Conservation (phyloP, 2,797 vertebrate genomes). For the Anas capensis region DNA sequence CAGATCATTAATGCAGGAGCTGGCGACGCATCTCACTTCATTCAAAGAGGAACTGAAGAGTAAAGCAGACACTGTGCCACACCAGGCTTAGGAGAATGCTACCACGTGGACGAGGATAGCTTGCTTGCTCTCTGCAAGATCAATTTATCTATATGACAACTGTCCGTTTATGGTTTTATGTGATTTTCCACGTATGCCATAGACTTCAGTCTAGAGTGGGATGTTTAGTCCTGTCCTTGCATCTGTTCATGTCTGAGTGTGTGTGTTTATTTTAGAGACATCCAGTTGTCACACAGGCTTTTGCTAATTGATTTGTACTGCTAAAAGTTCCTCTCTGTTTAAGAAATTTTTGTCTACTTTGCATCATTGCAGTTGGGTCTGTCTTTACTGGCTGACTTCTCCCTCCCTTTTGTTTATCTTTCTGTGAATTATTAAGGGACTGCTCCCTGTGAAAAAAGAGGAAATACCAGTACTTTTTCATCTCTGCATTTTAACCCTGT, state of each 20-base stretch:
- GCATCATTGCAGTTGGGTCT: neutral
- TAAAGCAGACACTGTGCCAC: neutral
- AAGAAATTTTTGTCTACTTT: neutral
- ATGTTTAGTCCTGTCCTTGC: neutral
- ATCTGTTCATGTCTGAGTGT: neutral
- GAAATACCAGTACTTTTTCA: constrained; percentile 22
- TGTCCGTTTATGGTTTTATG: neutral
- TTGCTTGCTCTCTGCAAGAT: constrained; percentile 24
- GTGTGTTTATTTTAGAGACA: neutral
- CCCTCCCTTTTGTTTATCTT: constrained; percentile 20
- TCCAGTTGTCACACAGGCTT: neutral
- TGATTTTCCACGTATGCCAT: constrained; percentile 23
- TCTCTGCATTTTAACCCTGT: neutral
- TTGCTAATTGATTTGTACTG: neutral
- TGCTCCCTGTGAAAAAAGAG: constrained; percentile 12
- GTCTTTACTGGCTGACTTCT: constrained; percentile 7
- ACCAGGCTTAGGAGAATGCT: constrained; percentile 37
- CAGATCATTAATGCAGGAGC: constrained; percentile 30
- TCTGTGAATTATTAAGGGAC: constrained; percentile 26
- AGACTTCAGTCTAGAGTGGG: neutral
- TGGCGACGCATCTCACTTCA: neutral
- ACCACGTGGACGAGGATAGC: constrained; percentile 13
- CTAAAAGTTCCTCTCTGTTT: neutral
- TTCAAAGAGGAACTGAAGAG: constrained; percentile 29
- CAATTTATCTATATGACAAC: neutral